Evolutionary conservation across 2,888 invertebrate species (phyloP), one percentile per base, ranked within the genome.

Genomic region (Drosophila glabriapex): DNA sequence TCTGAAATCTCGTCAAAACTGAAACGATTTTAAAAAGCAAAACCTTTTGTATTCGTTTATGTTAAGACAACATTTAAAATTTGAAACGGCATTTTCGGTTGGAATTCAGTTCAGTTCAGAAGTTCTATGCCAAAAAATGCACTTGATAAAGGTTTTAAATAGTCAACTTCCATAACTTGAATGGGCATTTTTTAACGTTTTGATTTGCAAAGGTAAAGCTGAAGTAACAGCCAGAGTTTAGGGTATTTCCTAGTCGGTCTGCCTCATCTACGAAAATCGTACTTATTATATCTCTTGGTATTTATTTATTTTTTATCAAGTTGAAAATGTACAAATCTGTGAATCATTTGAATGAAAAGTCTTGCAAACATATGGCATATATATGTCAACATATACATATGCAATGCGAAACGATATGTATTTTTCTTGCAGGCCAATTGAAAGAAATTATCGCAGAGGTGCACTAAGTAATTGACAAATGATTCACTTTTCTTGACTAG

Each of bases 401-500:
- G 25, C 35, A 54, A 25, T 37, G 31, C 28, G 31, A 35, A 60
- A 65, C 70, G 54, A 68, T 62, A 55, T 65, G 59, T 55, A 56
- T 53, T 67, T 58, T 63, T 59, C 29, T 28, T 59, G 62, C 49
- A 56, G 58, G 43, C 39, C 66, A 68, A 68, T 65, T 59, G 55
- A 22, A 66, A 56, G 67, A 75, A 73, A 84, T 80, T 61, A 74
- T 60, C 67, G 49, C 60, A 64, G 50, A 39, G 68, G 31, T 72
- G 61, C 64, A 67, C 55, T 58, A 55, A 74, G 61, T 69, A 70
- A 77, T 66, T 68, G 65, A 65, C 58, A 76, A 83, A 71, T 90
- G 89, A 90, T 58, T 89, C 82, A 90, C 56, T 64, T 72, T 78
- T 71, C 39, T 79, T 88, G 89, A 88, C 72, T 55, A 56, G 43